Base-by-base conservation (phyloP, 2,797 vertebrate species). In the Avahi laniger region DNA sequence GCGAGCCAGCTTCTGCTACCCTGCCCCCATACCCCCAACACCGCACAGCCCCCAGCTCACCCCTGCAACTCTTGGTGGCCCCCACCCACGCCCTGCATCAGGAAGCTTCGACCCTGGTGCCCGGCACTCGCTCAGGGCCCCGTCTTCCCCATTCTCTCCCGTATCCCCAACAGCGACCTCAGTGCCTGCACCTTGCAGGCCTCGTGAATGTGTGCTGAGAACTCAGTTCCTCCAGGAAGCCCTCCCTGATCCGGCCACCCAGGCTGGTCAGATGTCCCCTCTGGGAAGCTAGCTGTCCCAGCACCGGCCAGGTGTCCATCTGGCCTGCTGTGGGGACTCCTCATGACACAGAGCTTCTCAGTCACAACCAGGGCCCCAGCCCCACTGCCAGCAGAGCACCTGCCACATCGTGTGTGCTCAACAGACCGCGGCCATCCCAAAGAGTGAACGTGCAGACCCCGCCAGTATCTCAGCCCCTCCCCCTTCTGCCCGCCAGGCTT, bases 381-480 rank as follows among this genome's bases (percentile, higher is more conserved):
- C 35, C 65, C 1, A 7, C 38, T 78, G 41, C 52, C 75, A 33
- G 41, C 35, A 88, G 59, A 84, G 48, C 11, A 4, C 4, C 59
- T 0, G 5, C 22, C 26, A 30, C 13, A 0, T 0, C 7, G 30
- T 4, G 2, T 0, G 11, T 3, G 46, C 22, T 28, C 48, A 3
- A 8, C 24, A 33, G 11, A 20, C n/a, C 2, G 54, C 0, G 0
- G 43, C 33, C 11, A 8, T 57, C 46, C 15, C 22, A 12, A 4
- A 2, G 30, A 50, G n/a, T 4, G 2, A 2, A 5, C 0, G 20
- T 26, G 10, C 41, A 4, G 17, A 41, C 14, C 12, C 69, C 11
- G 0, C 17, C 2, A 3, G 20, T 3, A 20, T 13, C 13, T 5
- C 22, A 0, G 26, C 26, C n/a, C 41, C 30, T 4, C 4, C 59